A percentile compares a stretch with the other conserved stretches of the same genome.
Evolutionary conservation across 2,113 vertebrate species (phyloP).

Genomic region (Rutilus rutilus): DNA sequence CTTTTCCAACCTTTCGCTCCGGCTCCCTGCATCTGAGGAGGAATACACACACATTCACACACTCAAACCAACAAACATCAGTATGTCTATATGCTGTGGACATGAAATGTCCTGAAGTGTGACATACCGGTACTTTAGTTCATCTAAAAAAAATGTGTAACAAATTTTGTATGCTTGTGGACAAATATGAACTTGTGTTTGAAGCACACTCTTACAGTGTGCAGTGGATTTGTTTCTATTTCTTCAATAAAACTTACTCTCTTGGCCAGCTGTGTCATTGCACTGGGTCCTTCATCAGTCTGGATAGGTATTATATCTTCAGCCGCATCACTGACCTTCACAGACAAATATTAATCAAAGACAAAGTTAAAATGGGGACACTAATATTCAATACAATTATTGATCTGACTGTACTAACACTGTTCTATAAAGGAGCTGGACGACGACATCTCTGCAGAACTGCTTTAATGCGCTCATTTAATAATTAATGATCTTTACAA

Average conservation of each 20-base stretch:
- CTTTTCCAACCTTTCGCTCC: slow-evolving; percentile 88
- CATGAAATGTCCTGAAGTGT: too few species aligned
- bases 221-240: background rate
- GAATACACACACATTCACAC: slow-evolving; percentile 36
- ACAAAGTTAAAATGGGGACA: background rate
- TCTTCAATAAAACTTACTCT: slow-evolving; percentile 64
- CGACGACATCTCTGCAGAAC: too few species aligned
- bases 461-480: too few species aligned
- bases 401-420: too few species aligned
- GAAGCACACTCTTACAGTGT: background rate
- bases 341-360: slow-evolving; percentile 15
- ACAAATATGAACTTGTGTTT: background rate
- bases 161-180: background rate
- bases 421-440: too few species aligned
- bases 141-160: background rate
- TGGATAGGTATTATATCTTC: slow-evolving; percentile 70
- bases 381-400: too few species aligned
- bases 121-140: background rate
- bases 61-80: background rate
- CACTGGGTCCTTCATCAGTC: slow-evolving; percentile 72
- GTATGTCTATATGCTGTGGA: background rate
- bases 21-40: slow-evolving; percentile 85
- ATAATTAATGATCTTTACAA: too few species aligned
- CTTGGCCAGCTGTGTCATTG: slow-evolving; percentile 76
- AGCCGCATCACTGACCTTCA: slow-evolving; percentile 70